These are phyloP conservation scores for Crepidodera aurea DNA, from an alignment of 2,888 invertebrate genomes.

Conservation along the genomic window DNA sequence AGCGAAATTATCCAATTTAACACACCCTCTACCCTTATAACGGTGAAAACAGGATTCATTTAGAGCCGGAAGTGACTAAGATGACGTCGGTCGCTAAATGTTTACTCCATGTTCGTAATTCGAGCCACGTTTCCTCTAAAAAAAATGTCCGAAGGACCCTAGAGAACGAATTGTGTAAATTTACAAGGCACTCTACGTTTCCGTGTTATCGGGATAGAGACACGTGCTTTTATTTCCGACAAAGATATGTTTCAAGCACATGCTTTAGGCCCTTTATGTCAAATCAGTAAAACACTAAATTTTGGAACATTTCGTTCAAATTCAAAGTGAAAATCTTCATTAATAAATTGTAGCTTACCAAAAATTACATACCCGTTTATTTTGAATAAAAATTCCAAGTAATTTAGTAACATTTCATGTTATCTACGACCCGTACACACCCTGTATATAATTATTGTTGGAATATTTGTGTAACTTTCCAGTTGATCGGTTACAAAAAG, in stretches of 20 bases:
- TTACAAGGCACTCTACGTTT: neutral
- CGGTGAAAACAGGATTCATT: neutral
- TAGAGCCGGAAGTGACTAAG: neutral
- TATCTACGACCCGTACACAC: neutral
- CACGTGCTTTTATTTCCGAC: neutral
- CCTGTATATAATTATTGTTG: slow-evolving; percentile 25
- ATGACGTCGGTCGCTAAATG: neutral
- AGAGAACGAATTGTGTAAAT: neutral
- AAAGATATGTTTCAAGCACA: too few relatives aligned
- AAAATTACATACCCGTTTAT: too few relatives aligned
- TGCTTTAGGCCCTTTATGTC: too few relatives aligned
- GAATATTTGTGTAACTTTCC: slow-evolving; percentile 45
- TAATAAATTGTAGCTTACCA: too few relatives aligned
- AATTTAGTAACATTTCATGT: too few relatives aligned
- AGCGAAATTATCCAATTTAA: too few relatives aligned
- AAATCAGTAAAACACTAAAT: too few relatives aligned
- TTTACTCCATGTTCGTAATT: neutral
- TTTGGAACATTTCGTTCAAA: too few relatives aligned
- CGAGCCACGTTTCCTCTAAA: neutral
- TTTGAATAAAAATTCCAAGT: too few relatives aligned
- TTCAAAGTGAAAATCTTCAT: too few relatives aligned
- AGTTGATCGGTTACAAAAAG: slow-evolving; percentile 47
- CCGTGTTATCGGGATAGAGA: neutral
- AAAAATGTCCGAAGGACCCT: neutral
- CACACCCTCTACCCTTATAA: neutral